A percentile compares a stretch with the other conserved stretches of the same genome.
Conservation (phyloP, 2,888 invertebrate species). For the Sepiola atlantica region DNA sequence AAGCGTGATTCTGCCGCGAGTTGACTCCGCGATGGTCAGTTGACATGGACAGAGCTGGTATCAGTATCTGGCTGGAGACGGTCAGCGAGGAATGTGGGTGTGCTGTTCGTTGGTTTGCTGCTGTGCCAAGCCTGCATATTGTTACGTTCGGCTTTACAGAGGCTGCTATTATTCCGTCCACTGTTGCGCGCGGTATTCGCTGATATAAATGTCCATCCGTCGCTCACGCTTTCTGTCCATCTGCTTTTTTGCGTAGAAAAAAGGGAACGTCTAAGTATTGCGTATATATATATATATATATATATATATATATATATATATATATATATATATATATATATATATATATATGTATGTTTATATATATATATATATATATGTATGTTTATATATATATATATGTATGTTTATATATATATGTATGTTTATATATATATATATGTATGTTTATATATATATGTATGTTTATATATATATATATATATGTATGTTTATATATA, state of each 20-base stretch:
- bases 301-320: not conserved
- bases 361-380: not conserved
- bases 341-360: not conserved
- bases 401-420: too few species aligned
- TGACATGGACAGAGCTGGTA: not conserved
- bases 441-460: too few species aligned
- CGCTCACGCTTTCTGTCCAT: not conserved
- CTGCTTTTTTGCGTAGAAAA: not conserved
- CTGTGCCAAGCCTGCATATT: not conserved
- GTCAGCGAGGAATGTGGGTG: not conserved
- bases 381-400: too few species aligned
- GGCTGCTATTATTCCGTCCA: not conserved
- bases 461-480: too few species aligned
- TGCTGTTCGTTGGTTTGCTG: not conserved
- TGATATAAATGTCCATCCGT: not conserved
- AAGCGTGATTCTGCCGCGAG: not conserved
- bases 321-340: not conserved
- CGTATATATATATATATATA: not conserved
- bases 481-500: too few species aligned
- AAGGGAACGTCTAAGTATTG: not conserved
- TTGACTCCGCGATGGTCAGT: slow-evolving; percentile 2
- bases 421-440: too few species aligned
- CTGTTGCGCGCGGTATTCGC: not conserved
- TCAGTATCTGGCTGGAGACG: not conserved
- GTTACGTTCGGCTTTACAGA: not conserved